Conservation (phyloP, 1,140 invertebrate genomes). For the Drosophila sp. region DNA sequence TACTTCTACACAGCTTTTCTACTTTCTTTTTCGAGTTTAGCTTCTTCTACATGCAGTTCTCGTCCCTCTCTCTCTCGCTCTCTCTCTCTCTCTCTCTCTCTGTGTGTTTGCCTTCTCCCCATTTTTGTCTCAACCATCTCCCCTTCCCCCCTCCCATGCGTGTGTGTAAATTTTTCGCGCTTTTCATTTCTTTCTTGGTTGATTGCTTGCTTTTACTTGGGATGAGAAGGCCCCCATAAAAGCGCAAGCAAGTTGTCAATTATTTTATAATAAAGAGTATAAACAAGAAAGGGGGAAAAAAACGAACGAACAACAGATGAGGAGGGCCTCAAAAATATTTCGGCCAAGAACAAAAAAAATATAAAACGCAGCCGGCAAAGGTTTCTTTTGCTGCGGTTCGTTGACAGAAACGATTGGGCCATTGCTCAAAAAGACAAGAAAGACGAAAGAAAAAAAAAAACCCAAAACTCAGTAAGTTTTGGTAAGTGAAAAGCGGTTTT, state of each 20-base stretch:
- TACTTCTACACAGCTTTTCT: conserved; percentile 42
- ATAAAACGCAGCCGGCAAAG: conserved; percentile 21
- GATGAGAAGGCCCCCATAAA: conserved; percentile 48
- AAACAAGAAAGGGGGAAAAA: not conserved
- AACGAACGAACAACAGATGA: not conserved
- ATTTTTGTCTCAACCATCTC: not conserved
- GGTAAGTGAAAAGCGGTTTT: conserved; percentile 57
- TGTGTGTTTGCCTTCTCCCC: not conserved
- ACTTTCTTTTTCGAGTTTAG: conserved; percentile 69
- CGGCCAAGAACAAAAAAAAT: conserved; percentile 66
- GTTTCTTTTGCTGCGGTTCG: conserved; percentile 13
- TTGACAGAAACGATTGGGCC: conserved; percentile 47
- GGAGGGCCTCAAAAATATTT: conserved; percentile 49
- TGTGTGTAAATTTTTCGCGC: conserved; percentile 44
- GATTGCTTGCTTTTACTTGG: conserved; percentile 48
- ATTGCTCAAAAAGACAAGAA: conserved; percentile 27
- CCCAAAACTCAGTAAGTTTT: conserved; percentile 6
- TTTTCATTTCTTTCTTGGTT: conserved; percentile 53
- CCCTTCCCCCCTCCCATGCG: not conserved
- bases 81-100: conserved; percentile 8
- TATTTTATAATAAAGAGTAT: conserved; percentile 66
- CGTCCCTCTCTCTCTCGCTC: not conserved
- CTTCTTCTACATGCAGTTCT: conserved; percentile 42
- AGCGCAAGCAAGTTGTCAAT: conserved; percentile 63
- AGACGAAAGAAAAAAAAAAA: not conserved